phyloP scores from a whole-genome alignment of 2,113 vertebrate genomes.

The Sander vitreus region DNA sequence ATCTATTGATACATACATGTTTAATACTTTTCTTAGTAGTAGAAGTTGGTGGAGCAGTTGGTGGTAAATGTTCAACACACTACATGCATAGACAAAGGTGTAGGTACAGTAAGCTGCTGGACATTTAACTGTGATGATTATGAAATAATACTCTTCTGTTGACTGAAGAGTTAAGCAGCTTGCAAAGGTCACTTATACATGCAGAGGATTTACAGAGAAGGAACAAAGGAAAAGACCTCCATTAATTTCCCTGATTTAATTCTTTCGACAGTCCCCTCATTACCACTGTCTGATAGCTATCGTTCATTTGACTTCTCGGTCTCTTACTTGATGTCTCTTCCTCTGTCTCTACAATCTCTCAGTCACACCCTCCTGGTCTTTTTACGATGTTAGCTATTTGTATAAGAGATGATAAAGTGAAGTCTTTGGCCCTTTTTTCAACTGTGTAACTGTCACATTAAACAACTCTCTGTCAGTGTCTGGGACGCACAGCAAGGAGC shows the following conservation, averaged over 20 bases:
- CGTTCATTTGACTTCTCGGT: conserved; percentile 28
- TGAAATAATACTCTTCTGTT: conserved; percentile 9
- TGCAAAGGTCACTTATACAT: conserved; percentile 22
- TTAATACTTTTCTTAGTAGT: not conserved
- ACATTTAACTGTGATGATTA: conserved; percentile 30
- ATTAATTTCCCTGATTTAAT: conserved; percentile 60
- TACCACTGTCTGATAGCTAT: conserved; percentile 47
- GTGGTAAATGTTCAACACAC: not conserved
- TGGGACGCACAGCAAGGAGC: not conserved
- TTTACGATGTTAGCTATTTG: conserved; percentile 42
- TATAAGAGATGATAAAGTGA: conserved; percentile 42
- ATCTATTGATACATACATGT: not conserved
- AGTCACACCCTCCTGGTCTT: not conserved
- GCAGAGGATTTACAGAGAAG: conserved; percentile 41
- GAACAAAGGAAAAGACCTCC: conserved; percentile 15
- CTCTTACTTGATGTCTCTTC: conserved; percentile 10
- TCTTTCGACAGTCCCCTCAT: conserved; percentile 51
- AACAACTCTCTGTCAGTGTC: conserved; percentile 14
- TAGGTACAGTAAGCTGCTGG: conserved; percentile 12
- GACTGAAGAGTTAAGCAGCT: conserved; percentile 13
- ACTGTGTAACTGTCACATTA: conserved; percentile 1
- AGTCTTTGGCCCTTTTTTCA: conserved; percentile 16
- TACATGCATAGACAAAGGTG: not conserved
- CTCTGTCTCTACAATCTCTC: not conserved
- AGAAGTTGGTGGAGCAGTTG: not conserved